Evolutionary conservation across 2,797 vertebrate species (phyloP).

Genomic region (Limnodromus scolopaceus): DNA sequence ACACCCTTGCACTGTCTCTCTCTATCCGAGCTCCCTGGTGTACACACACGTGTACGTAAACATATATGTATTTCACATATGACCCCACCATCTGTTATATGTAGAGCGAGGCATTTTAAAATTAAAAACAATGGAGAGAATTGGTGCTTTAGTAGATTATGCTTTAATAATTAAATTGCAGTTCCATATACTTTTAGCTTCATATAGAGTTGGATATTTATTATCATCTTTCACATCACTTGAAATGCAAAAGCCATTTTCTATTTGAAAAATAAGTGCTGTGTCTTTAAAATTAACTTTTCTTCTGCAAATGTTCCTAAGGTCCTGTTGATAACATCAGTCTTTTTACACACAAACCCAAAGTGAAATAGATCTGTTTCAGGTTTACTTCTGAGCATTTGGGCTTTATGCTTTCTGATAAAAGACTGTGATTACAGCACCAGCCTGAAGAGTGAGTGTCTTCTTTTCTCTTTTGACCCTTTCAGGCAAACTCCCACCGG

Average conservation of each 20-base stretch:
- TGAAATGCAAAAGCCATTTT: not conserved
- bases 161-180: not conserved
- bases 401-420: not conserved
- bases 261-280: not conserved
- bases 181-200: not conserved
- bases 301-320: not conserved
- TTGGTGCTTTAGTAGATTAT: not conserved
- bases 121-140: not conserved
- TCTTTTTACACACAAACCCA: not conserved
- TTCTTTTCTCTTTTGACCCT: not conserved
- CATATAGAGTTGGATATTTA: not conserved
- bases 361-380: not conserved
- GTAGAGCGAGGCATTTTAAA: not conserved
- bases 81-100: not conserved
- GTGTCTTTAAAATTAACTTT: not conserved
- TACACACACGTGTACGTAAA: not conserved
- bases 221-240: not conserved
- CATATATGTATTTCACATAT: not conserved
- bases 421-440: not conserved
- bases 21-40: not conserved
- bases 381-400: not conserved
- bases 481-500: not conserved
- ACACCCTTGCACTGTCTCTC: not conserved
- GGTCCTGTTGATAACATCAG: not conserved
- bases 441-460: not conserved